phyloP scores from a whole-genome alignment of 1,140 invertebrate species.

The Caenorhabditis tropicalis region DNA sequence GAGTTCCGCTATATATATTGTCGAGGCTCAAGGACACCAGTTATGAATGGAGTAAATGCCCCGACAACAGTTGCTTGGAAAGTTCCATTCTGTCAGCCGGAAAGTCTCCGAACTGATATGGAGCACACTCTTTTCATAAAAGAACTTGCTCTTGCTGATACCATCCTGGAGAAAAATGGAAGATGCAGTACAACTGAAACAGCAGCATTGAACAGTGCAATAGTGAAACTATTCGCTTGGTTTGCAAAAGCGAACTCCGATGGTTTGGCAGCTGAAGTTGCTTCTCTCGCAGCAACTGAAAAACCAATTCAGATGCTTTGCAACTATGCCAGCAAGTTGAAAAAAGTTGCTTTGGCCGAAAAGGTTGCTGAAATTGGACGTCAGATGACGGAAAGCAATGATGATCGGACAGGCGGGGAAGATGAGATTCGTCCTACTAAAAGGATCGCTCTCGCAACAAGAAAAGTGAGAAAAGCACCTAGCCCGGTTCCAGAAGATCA shows the following conservation, averaged over 20 bases:
- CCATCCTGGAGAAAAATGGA: background rate
- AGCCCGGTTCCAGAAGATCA: background rate
- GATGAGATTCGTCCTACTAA: background rate
- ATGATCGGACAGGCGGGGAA: background rate
- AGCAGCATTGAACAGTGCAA: background rate
- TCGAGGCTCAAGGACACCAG: background rate
- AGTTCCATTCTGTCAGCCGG: conserved; percentile 10
- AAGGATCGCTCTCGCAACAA: background rate
- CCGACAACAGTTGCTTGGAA: background rate
- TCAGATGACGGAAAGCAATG: background rate
- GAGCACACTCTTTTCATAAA: background rate
- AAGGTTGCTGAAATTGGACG: conserved; percentile 24
- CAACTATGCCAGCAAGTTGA: conserved; percentile 14
- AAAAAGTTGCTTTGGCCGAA: background rate
- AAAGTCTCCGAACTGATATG: background rate
- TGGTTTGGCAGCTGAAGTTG: background rate
- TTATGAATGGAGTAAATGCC: background rate
- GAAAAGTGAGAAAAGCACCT: background rate
- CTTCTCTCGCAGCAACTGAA: background rate
- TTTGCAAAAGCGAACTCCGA: background rate
- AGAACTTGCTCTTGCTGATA: background rate
- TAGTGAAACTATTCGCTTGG: background rate
- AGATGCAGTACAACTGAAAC: background rate
- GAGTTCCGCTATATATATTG: conserved; percentile 38
- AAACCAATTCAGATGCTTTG: background rate